Percentiles rank a stretch among this genome's conserved stretches.
phyloP scores from a whole-genome alignment of 2,797 vertebrate species.

The Anguilla anguilla region DNA sequence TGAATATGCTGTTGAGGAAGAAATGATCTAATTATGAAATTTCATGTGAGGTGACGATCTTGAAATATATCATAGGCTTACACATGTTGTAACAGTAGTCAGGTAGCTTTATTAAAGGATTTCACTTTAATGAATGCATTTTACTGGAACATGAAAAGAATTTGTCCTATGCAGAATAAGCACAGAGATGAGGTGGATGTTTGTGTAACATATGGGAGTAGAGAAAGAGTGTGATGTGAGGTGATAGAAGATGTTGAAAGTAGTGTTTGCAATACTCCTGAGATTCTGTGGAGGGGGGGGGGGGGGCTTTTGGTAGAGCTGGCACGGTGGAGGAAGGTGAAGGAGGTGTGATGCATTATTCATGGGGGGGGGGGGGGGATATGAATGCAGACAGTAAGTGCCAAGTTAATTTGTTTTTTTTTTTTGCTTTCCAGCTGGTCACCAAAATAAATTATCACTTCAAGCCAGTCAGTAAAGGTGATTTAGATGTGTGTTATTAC shows the following conservation, averaged over 20 bases:
- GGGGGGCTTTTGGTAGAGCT: slow-evolving; percentile 21
- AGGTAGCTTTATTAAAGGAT: no score
- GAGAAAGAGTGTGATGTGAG: background rate
- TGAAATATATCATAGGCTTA: background rate
- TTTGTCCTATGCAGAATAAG: background rate
- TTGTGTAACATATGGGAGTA: background rate
- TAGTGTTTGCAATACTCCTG: slow-evolving; percentile 1
- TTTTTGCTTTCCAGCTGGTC: slow-evolving; percentile 81
- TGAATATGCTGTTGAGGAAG: background rate
- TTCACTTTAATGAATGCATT: no score
- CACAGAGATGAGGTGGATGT: background rate
- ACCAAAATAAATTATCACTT: slow-evolving; percentile 83
- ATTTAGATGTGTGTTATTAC: slow-evolving; percentile 81
- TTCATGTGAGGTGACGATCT: background rate
- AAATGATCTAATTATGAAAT: background rate
- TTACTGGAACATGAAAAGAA: background rate
- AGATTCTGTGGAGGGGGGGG: background rate
- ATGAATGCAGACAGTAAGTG: slow-evolving; percentile 68
- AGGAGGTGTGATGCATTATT: slow-evolving; percentile 64
- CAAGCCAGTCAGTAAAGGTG: slow-evolving; percentile 81
- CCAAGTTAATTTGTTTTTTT: slow-evolving; percentile 86
- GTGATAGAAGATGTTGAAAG: background rate
- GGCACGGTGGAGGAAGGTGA: slow-evolving; percentile 32
- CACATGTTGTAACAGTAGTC: no score
- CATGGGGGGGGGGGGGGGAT: slow-evolving; percentile 40